Evolutionary conservation across 2,797 vertebrate species (phyloP), one percentile per base, ranked within the genome.

Genomic region (Semaprochilodus insignis): DNA sequence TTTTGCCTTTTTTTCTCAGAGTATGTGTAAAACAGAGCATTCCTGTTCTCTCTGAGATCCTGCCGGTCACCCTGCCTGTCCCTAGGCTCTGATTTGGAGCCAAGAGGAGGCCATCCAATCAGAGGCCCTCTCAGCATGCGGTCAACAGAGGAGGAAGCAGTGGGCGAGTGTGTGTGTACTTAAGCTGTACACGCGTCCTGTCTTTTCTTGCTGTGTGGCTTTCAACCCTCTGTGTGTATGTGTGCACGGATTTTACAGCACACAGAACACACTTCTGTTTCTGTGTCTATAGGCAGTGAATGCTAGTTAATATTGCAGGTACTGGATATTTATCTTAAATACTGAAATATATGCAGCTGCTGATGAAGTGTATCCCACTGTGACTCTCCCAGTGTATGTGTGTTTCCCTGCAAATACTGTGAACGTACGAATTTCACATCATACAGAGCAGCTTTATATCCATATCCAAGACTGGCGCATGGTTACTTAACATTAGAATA

Each of bases 221-320:
- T 91, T 81, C 88, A 85, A 81, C 65, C 66, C 74, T 83, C 77
- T 83, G 84, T 77, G 51, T 25, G 8, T 63, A 17, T 52, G 40
- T 52, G 55, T 76, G 74, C 19, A 57, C 88, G 51, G 52, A 34
- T 70, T 77, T 40, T 48, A 69, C 34, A 54, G 8, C 23, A 48
- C 60, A 31, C 25, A 57, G 10, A 23, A 14, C 63, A 57, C 7
- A 2, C 8, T 52, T 36, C 34, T 55, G 78, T 83, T 54, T 59
- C 57, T 25, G 75, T 36, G 36, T 40, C 1, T 4, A 31, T 62
- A 21, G 16, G 31, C 17, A 8, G 1, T 34, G 14, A 55, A 74
- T 65, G 44, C 52, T 34, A 36, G 27, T 31, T 34, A 27, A 63
- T 63, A 63, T 27, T 31, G 25, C 27, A 63, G 60, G 11, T 1